These are phyloP conservation scores for Formica aserva DNA, from an alignment of 2,888 invertebrate genomes.

Conservation along the genomic window DNA sequence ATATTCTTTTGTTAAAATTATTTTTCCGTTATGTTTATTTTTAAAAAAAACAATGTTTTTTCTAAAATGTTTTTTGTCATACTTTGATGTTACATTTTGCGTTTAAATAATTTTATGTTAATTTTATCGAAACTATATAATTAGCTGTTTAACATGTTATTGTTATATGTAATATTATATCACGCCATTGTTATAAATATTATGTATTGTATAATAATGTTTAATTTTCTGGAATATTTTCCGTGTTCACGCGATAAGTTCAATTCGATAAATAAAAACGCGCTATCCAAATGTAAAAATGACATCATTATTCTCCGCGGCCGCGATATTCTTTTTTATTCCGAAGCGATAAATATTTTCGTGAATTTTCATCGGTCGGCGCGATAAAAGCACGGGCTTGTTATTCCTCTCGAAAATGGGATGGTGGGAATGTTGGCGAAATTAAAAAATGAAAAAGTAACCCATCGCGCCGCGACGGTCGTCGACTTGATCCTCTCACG, in stretches of 20 bases:
- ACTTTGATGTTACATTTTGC: background rate
- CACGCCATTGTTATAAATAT: background rate
- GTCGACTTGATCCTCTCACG: constrained; percentile 25
- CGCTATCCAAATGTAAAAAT: constrained; percentile 61
- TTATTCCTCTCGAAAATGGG: constrained; percentile 38
- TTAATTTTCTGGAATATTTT: background rate
- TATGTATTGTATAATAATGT: constrained; percentile 1
- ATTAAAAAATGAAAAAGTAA: constrained; percentile 42
- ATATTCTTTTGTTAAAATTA: background rate
- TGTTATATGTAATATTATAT: background rate
- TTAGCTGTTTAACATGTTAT: background rate
- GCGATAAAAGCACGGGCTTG: constrained; percentile 31
- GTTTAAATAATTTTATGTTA: background rate
- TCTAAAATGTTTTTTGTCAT: background rate
- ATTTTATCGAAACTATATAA: background rate
- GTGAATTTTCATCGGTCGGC: constrained; percentile 5
- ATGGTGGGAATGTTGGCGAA: constrained; percentile 20
- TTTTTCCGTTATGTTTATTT: background rate
- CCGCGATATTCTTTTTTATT: constrained; percentile 42
- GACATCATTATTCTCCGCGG: constrained; percentile 58
- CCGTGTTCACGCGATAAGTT: background rate
- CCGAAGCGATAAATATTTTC: constrained; percentile 59
- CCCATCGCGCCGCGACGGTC: constrained; percentile 6
- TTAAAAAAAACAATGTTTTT: background rate
- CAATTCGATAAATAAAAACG: constrained; percentile 63